Percentiles rank a stretch among this genome's conserved stretches.
Evolutionary conservation across 1,140 invertebrate species (phyloP).

Genomic region (Periplaneta americana): DNA sequence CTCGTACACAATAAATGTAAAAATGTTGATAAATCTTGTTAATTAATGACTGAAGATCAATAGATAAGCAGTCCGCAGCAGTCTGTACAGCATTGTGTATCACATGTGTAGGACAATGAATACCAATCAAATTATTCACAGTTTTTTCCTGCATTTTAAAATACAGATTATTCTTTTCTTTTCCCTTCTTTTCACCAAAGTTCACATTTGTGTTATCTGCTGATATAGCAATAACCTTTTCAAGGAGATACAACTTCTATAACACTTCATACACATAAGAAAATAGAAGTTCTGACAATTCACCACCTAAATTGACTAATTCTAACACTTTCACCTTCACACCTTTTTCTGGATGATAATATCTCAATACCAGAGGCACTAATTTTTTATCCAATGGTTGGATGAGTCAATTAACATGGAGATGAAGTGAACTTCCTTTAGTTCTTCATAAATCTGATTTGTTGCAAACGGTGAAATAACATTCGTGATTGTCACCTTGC

Average conservation of each 20-base stretch:
- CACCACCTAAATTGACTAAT: constrained; percentile 12
- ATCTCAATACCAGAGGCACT: too few relatives aligned
- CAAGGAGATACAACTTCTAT: constrained; percentile 17
- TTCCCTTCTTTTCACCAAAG: constrained; percentile 29
- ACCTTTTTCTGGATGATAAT: too few relatives aligned
- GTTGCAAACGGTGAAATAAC: constrained; percentile 22
- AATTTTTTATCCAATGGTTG: too few relatives aligned
- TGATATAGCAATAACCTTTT: constrained; percentile 28
- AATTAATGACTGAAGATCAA: constrained; percentile 26
- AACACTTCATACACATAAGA: constrained; percentile 10
- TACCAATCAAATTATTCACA: constrained; percentile 18
- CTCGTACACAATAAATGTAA: constrained; percentile 28
- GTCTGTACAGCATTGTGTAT: constrained; percentile 26
- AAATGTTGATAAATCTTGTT: constrained; percentile 30
- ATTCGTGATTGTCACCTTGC: constrained; percentile 22
- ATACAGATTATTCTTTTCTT: too few relatives aligned
- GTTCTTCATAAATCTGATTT: constrained; percentile 19
- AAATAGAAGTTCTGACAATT: constrained; percentile 21
- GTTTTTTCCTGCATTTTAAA: constrained; percentile 22
- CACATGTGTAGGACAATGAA: constrained; percentile 28
- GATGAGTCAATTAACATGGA: too few relatives aligned
- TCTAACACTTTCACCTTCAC: too few relatives aligned
- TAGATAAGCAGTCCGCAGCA: constrained; percentile 23
- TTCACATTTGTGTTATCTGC: constrained; percentile 32
- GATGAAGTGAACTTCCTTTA: too few relatives aligned